Evolutionary conservation across 2,888 invertebrate genomes (phyloP), one percentile per base, ranked within the genome.

Genomic region (Leptogaster cylindrica): DNA sequence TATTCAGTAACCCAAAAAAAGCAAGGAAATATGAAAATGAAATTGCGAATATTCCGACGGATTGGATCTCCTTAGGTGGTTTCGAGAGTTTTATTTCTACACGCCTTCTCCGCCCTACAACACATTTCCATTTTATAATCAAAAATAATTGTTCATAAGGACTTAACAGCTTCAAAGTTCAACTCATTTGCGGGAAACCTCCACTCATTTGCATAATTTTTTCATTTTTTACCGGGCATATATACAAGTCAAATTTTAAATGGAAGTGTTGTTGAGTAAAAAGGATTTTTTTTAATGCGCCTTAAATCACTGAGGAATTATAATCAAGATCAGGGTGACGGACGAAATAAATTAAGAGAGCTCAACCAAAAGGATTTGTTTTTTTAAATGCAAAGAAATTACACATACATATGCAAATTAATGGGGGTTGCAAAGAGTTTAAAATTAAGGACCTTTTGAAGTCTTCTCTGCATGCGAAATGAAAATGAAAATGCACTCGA

Each of bases 391-490:
- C 36, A 36, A 33, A 36, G 39, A 51, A 65, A 65, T 64, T 64
- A 31, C 64, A n/a, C n/a, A 64, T 64, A 64, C 64, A 65, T 65
- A 65, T 65, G 65, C 65, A 65, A 65, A 65, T 65, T 65, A 65
- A 65, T n/a, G 50, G 36, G 50, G 65, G 20, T 46, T 20, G 46
- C 46, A 46, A 25, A 44, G 61, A 44, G 44, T 61, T 61, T 44
- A 61, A 44, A 61, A 44, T 41, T 44, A 41, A 44, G 28, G 61
- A 41, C 41, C 23, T 36, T 41, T 25, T 44, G 61, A 44, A 36
- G 20, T 10, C 58, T 28, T 44, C 12, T 28, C 18, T 16, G 41
- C 18, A 44, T 61, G 61, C 61, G 44, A 52, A n/a, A 44, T 8
- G 27, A 44, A n/a, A n/a, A n/a, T n/a, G n/a, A n/a, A n/a, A n/a